Evolutionary conservation across 2,888 invertebrate species (phyloP).

Genomic region (Rhopalosiphum nymphaeae): DNA sequence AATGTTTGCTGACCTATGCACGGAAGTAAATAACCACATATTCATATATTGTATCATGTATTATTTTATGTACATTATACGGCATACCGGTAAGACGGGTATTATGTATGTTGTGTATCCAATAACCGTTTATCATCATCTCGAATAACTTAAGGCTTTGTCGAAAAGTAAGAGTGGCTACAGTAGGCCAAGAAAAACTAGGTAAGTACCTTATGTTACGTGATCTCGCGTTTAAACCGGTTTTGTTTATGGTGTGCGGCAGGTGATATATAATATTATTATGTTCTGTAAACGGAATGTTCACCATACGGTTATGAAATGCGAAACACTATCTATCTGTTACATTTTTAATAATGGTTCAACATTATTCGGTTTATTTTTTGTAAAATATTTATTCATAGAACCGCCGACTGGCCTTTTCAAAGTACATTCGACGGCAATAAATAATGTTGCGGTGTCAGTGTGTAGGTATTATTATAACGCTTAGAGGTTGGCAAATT

Average conservation of each 20-base stretch:
- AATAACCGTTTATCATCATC: slow-evolving; percentile 25
- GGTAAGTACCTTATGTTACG: neutral
- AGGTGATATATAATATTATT: neutral
- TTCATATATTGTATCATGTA: neutral
- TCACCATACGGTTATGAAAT: neutral
- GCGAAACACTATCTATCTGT: neutral
- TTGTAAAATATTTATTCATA: neutral
- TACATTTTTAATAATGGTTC: neutral
- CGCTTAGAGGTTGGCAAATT: neutral
- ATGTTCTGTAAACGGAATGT: neutral
- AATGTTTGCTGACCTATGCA: neutral
- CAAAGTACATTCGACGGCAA: neutral
- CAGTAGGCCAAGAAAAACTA: slow-evolving; percentile 7
- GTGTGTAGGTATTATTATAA: neutral
- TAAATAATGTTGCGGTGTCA: neutral
- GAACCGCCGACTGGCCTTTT: neutral
- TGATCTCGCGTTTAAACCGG: neutral
- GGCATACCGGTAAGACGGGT: slow-evolving; percentile 1
- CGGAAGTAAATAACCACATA: neutral
- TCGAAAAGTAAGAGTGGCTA: neutral
- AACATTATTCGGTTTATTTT: neutral
- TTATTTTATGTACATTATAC: neutral
- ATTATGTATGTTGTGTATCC: neutral
- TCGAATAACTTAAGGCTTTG: neutral
- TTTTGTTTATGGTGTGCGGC: slow-evolving; percentile 9